Evolutionary conservation across 1,140 invertebrate genomes (phyloP), one percentile per base, ranked within the genome.

Genomic region (Papilio polyxenes): DNA sequence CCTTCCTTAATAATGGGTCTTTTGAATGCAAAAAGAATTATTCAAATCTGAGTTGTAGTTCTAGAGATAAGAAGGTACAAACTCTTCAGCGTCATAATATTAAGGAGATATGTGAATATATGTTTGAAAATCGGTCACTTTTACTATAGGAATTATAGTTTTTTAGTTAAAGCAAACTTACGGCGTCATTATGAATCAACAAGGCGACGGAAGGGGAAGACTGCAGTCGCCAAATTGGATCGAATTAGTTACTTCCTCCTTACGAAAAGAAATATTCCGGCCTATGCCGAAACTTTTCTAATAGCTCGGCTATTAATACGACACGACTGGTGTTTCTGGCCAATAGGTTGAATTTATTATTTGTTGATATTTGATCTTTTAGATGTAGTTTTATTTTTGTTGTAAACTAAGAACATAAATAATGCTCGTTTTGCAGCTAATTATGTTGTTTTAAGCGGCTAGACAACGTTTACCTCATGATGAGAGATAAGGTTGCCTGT

Each of bases 211-310:
- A 69, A 69, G 65, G 31, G 65, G 65, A 69, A 69, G 65, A 69
- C 65, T 69, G 65, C 65, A 69, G 65, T 31, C 65, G 65, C 65
- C 65, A 69, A 69, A 69, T 69, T 69, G 65, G 65, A 69, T 69
- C 65, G 65, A 69, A 69, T 69, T 69, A 69, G 65, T 69, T 31
- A 37, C 65, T 37, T 69, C 65, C 65, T 69, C 11, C 65, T 69
- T 69, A 69, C 11, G 65, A 37, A 69, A 69, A 69, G 65, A 69
- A 69, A 69, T 69, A 69, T 69, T 40, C 65, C 65, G 65, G 65
- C 65, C 65, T 37, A 69, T 69, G 65, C 65, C 65, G 65, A 69
- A 69, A 69, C 65, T 69, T 69, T 69, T 69, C 65, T 69, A 69
- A 69, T 69, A 69, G 65, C 23, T 69, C 3, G 23, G 23, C 65